Evolutionary conservation across 2,888 invertebrate species (phyloP), one percentile per base, ranked within the genome.

Genomic region (Strigamia maritima): DNA sequence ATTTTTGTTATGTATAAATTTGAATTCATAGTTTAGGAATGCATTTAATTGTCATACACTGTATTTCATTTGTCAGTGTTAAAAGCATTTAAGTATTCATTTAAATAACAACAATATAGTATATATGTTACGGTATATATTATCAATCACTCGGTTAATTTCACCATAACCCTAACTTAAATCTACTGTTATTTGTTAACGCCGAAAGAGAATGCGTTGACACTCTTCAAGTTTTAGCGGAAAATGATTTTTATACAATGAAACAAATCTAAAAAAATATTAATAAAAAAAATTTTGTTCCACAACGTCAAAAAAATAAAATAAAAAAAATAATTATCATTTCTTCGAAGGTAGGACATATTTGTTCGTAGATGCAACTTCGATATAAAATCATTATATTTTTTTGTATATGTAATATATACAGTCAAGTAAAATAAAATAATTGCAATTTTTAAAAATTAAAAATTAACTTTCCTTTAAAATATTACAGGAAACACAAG

Each of bases 141-240:
- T 49, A 44, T 3, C n/a, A n/a, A 14, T n/a, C 14, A 7, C 16
- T 10, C 19, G 49, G 49, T 49, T 49, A 65, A 65, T 65, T 65
- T 8, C 26, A 65, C 65, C 26, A 2, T 65, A 26, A 19, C 65
- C 65, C 28, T 65, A 65, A 24, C 24, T 22, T 26, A 26, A 65
- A 14, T 12, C 26, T 49, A 49, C 3, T 49, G 65, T 65, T 65
- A 65, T 2, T 16, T 26, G 10, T 16, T 8, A 60, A 65, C 24
- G 24, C 24, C 65, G 16, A 16, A 65, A 65, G 24, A 65, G 65
- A 26, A 26, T 24, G 65, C 26, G 16, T 14, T 24, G 28, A 26
- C 65, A 65, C 65, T 65, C 65, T 65, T 65, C 65, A 65, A 65
- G 65, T 65, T 60, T 40, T 10, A 14, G 16, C 40, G 16, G 40